These are phyloP conservation scores for Daktulosphaira vitifoliae DNA, from an alignment of 1,140 invertebrate species.

Conservation along the genomic window DNA sequence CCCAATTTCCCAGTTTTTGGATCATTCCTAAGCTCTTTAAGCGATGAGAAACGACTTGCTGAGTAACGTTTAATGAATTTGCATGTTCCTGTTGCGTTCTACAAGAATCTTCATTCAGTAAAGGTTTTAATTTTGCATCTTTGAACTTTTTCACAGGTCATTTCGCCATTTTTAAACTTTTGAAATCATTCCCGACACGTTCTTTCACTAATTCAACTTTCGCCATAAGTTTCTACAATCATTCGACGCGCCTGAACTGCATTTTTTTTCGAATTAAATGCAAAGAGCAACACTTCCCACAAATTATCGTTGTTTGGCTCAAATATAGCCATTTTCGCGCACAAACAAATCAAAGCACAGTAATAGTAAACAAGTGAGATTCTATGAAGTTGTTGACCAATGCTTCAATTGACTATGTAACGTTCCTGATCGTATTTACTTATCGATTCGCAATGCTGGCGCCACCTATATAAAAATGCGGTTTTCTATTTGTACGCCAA, in stretches of 20 bases:
- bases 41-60: background rate
- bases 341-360: background rate
- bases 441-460: background rate
- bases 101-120: too few species aligned
- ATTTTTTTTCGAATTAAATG: background rate
- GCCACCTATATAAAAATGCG: background rate
- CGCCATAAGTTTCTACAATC: background rate
- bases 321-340: background rate
- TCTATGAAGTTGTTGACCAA: background rate
- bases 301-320: background rate
- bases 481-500: background rate
- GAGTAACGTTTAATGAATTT: background rate
- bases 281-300: background rate
- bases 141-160: too few species aligned
- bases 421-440: background rate
- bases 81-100: too few species aligned
- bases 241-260: conserved; percentile 3
- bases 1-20: conserved; percentile 4
- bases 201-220: too few species aligned
- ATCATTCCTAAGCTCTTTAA: conserved; percentile 1
- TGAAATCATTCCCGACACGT: too few species aligned
- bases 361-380: background rate
- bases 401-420: background rate
- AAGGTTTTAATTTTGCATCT: too few species aligned
- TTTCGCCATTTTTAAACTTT: background rate